These are phyloP conservation scores for Spea multiplicata DNA, from an alignment of 2,113 vertebrate genomes.

Conservation along the genomic window DNA sequence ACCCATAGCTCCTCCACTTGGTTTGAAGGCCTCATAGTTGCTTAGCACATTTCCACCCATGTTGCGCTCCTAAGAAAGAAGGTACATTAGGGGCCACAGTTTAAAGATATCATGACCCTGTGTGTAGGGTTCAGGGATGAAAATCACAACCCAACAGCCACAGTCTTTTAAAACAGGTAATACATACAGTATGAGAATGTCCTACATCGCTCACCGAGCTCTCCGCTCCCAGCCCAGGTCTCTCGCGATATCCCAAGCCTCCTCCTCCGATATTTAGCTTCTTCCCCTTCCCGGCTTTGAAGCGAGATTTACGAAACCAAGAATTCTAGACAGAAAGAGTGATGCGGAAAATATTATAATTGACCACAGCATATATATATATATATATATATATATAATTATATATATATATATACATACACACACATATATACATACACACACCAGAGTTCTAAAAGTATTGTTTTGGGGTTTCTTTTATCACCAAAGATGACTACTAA, in stretches of 20 bases:
- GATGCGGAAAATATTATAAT: too few relatives aligned
- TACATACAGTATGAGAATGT: background rate
- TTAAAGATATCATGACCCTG: too few relatives aligned
- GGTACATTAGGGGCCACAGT: conserved; percentile 3
- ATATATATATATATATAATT: too few relatives aligned
- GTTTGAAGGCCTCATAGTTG: conserved; percentile 89
- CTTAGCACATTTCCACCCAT: conserved; percentile 75
- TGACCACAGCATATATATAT: too few relatives aligned
- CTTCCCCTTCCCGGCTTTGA: conserved; percentile 94
- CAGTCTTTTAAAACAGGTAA: too few relatives aligned
- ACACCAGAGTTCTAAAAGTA: too few relatives aligned
- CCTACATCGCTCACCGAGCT: conserved; percentile 74
- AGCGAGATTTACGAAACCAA: conserved; percentile 96
- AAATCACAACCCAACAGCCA: too few relatives aligned
- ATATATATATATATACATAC: too few relatives aligned
- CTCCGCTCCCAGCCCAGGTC: conserved; percentile 90
- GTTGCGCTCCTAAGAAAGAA: conserved; percentile 73
- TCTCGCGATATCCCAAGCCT: conserved; percentile 90
- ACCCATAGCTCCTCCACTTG: conserved; percentile 90
- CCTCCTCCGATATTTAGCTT: conserved; percentile 94
- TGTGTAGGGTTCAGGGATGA: too few relatives aligned
- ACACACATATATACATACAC: too few relatives aligned
- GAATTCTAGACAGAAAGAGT: conserved; percentile 73
- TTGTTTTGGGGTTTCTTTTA: too few relatives aligned
- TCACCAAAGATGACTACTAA: too few relatives aligned